These are phyloP conservation scores for Melopsittacus undulatus DNA, from an alignment of 2,797 vertebrate species.

Conservation along the genomic window DNA sequence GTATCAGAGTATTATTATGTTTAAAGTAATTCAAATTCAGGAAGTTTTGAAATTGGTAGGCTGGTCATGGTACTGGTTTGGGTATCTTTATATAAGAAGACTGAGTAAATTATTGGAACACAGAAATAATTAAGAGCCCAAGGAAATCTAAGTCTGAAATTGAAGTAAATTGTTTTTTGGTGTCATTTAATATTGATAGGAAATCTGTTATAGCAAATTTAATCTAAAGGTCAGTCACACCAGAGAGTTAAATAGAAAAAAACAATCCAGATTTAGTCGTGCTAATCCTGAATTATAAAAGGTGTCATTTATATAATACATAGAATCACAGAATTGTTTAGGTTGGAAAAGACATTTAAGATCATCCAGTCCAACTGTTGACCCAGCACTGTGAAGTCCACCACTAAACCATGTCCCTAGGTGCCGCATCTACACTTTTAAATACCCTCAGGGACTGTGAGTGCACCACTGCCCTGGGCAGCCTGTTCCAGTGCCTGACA, in stretches of 20 bases:
- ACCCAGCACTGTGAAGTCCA: background rate
- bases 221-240: conserved; percentile 65
- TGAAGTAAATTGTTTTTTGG: conserved; percentile 2
- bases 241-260: conserved; percentile 49
- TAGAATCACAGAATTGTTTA: background rate
- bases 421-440: background rate
- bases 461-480: background rate
- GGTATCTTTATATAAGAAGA: background rate
- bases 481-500: background rate
- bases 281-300: conserved; percentile 55
- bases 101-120: conserved; percentile 52
- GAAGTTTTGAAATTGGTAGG: conserved; percentile 19
- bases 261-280: conserved; percentile 32
- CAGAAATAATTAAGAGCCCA: conserved; percentile 41
- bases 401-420: background rate
- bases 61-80: conserved; percentile 21
- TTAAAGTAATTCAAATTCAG: conserved; percentile 37
- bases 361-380: background rate
- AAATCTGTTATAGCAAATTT: conserved; percentile 56
- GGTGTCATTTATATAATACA: background rate
- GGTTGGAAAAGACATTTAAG: background rate
- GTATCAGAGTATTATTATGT: background rate
- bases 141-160: conserved; percentile 7
- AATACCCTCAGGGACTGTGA: background rate
- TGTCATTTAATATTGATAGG: conserved; percentile 68